Percentiles rank a stretch among this genome's conserved stretches.
Conservation (phyloP, 2,888 invertebrate species). For the Cordylochernes scorpioides region DNA sequence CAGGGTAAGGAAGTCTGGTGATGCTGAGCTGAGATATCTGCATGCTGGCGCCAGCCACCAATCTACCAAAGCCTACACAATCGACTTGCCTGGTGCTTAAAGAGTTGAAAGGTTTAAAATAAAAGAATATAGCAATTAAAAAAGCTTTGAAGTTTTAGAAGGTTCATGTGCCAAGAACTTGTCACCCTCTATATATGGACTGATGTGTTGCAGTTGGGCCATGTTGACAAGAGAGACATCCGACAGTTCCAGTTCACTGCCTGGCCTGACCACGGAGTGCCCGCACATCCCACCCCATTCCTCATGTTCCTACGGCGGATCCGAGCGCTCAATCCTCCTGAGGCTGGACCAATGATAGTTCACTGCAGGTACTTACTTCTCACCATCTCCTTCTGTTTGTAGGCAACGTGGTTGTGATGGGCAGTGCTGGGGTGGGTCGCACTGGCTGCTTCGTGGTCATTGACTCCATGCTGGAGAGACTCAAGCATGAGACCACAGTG, state of each 20-base stretch:
- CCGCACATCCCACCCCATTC: constrained; percentile 94
- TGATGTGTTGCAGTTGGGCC: constrained; percentile 13
- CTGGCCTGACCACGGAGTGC: constrained; percentile 97
- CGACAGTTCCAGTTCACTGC: constrained; percentile 96
- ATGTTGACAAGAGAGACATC: constrained; percentile 56
- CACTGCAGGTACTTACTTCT: constrained; percentile 35
- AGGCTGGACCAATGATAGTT: constrained; percentile 76
- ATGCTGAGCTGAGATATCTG: too few relatives aligned
- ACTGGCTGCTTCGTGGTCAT: constrained; percentile 96
- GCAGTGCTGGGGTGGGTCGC: constrained; percentile 52
- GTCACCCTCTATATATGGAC: background rate
- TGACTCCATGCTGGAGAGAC: constrained; percentile 90
- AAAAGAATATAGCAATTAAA: background rate
- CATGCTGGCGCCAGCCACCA: too few relatives aligned
- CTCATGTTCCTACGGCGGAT: constrained; percentile 84
- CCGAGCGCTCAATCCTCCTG: constrained; percentile 59
- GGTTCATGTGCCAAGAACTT: background rate
- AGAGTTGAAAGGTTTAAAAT: background rate
- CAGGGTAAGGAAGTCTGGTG: too few relatives aligned
- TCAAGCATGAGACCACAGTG: constrained; percentile 86
- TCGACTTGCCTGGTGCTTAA: constrained; percentile 1
- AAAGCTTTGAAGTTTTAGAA: background rate
- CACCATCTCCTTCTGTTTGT: background rate
- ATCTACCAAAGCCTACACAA: too few relatives aligned
- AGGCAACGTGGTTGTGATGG: background rate